Conservation (phyloP, 2,113 vertebrate species). For the Pyrgilauda ruficollis region DNA sequence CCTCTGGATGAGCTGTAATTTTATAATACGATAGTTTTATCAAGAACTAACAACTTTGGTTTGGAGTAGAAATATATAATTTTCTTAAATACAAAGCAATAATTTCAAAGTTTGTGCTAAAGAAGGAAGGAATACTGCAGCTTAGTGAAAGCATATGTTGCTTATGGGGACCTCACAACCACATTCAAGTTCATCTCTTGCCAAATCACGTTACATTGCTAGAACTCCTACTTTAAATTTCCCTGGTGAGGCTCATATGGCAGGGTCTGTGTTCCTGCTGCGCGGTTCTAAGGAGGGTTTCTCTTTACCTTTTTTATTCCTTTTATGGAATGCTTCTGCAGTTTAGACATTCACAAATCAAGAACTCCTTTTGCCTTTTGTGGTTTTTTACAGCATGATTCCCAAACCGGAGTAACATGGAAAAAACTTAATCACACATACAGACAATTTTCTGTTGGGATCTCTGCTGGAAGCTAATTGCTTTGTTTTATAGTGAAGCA, state of each 20-base stretch:
- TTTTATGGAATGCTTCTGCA: slow-evolving; percentile 31
- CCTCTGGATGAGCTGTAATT: slow-evolving; percentile 56
- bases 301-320: slow-evolving; percentile 10
- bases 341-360: not conserved
- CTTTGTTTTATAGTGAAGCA: slow-evolving; percentile 3
- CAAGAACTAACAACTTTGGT: slow-evolving; percentile 66
- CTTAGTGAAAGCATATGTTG: slow-evolving; percentile 80
- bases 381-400: not conserved
- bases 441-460: not conserved
- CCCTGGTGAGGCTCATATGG: slow-evolving; percentile 69
- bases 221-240: slow-evolving; percentile 74
- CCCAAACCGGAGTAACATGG: not conserved
- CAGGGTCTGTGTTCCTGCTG: slow-evolving; percentile 53
- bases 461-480: not conserved
- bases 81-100: slow-evolving; percentile 63
- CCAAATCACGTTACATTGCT: slow-evolving; percentile 77
- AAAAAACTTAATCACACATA: not conserved
- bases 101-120: slow-evolving; percentile 60
- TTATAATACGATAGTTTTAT: slow-evolving; percentile 65
- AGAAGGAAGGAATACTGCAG: slow-evolving; percentile 51
- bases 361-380: not conserved
- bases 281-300: not conserved
- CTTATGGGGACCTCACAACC: slow-evolving; percentile 71
- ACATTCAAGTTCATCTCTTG: slow-evolving; percentile 62
- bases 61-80: slow-evolving; percentile 50